phyloP scores from a whole-genome alignment of 2,113 vertebrate species.

The Azemiops feae region DNA sequence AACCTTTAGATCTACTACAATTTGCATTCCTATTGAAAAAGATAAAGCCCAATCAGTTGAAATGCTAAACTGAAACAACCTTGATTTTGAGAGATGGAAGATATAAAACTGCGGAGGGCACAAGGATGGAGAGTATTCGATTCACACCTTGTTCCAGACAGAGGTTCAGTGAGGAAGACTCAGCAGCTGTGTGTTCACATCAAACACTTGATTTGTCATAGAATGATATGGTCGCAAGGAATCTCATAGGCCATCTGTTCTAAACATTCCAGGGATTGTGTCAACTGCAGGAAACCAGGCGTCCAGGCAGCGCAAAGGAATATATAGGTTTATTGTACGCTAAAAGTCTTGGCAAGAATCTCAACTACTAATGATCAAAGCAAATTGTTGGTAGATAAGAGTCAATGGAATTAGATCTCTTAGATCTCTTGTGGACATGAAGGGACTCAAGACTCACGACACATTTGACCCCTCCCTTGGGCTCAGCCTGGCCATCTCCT shows the following conservation, averaged over 20 bases:
- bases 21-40: slow-evolving; percentile 14
- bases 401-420: not conserved
- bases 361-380: not conserved
- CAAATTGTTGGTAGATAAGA: not conserved
- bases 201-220: not conserved
- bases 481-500: not conserved
- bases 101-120: not conserved
- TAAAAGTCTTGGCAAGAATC: not conserved
- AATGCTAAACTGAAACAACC: not conserved
- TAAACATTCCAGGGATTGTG: not conserved
- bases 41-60: not conserved
- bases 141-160: not conserved
- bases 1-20: slow-evolving; percentile 16
- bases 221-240: not conserved
- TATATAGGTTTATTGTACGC: not conserved
- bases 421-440: not conserved
- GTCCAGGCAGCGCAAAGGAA: too few species aligned
- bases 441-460: not conserved
- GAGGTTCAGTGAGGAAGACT: not conserved
- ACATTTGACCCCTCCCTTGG: not conserved
- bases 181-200: not conserved
- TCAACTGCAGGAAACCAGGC: not conserved
- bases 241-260: not conserved
- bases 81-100: not conserved
- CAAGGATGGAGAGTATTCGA: not conserved